Base-by-base conservation (phyloP, 2,113 vertebrate species). In the Cephalopterus ornatus region DNA sequence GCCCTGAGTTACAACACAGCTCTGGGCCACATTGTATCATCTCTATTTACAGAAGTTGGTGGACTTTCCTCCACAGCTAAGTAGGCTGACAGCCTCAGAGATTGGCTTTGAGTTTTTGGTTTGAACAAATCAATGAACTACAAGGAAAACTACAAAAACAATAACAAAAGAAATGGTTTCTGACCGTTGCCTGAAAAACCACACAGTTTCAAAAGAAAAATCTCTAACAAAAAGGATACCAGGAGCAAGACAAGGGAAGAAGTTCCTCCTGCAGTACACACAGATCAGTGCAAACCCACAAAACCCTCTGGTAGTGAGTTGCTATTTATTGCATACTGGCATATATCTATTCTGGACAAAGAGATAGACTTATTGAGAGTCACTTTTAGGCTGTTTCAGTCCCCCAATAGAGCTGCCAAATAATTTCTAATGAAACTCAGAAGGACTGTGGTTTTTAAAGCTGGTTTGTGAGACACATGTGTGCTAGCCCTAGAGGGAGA, bases 61-160 rank as follows among this genome's bases (percentile, higher is more conserved):
- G 93, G 88, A 88, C 93, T 94, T 94, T 92, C 89, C 90, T 96
- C 93, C 92, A 92, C 92, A 56, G 85, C 76, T 77, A 81, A 77
- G 67, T 1, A 49, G 79, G 72, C 56, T 91, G 88, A 74, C 68
- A 80, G 85, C 82, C 63, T 62, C 90, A 24, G 86, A 93, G 90
- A 62, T 44, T 88, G 85, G 83, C 88, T 96, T 84, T 52, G 90
- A 93, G 93, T 52, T 93, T 93, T 93, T 80, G 75, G 85, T 92
- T 92, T 92, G 88, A 88, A 90, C 72, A 92, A 77, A 93, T 77
- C 90, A 77, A 85, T 92, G 76, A 88, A 42, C 83, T 93, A 93
- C 88, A 84, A 92, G 85, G 68, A 88, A 96, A 92, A 93, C 76
- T 84, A 86, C 85, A 93, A 90, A 96, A 85, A 79, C 70, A 82